Evolutionary conservation across 1,140 invertebrate genomes (phyloP).

Genomic region (Meloidogyne hapla): DNA sequence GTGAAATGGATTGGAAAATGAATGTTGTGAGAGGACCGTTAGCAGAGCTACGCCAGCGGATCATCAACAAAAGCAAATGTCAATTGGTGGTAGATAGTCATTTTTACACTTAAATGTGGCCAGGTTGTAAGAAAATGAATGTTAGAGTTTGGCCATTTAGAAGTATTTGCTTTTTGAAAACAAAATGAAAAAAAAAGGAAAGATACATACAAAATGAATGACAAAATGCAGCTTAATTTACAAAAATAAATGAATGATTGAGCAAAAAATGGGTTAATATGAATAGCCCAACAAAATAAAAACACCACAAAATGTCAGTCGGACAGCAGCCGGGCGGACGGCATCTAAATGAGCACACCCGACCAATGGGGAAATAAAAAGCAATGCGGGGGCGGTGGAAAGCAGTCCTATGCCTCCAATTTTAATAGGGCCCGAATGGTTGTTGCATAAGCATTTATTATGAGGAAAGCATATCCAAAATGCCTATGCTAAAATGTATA

Average conservation of each 20-base stretch:
- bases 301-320: neutral
- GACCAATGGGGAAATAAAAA: neutral
- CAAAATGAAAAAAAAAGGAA: neutral
- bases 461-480: neutral
- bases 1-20: neutral
- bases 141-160: neutral
- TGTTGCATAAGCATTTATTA: neutral
- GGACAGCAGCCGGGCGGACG: neutral
- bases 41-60: neutral
- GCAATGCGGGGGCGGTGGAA: neutral
- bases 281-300: neutral
- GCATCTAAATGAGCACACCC: neutral
- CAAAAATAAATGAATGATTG: slow-evolving; percentile 4
- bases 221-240: slow-evolving; percentile 6
- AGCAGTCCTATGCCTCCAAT: neutral
- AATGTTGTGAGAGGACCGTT: neutral
- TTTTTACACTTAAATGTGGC: neutral
- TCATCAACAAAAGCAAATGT: neutral
- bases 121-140: neutral
- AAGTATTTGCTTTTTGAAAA: neutral
- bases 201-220: neutral
- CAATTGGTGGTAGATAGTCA: neutral
- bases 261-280: neutral
- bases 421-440: neutral
- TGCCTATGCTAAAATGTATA: neutral